Conservation (phyloP, 2,113 vertebrate species). For the Cyanoramphus novaezelandiae region DNA sequence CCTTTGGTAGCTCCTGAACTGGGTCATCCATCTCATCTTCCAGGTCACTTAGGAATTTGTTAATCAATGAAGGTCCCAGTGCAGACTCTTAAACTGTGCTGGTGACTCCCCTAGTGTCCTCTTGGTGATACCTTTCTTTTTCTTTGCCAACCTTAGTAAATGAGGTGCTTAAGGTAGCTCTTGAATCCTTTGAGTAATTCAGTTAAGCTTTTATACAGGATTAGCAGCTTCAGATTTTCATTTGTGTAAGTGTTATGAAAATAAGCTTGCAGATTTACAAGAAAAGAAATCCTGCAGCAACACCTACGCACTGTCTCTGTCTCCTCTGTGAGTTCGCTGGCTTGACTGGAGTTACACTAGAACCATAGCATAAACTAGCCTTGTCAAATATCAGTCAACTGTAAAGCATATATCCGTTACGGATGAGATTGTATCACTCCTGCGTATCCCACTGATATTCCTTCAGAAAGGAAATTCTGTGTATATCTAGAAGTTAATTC, state of each 20-base stretch:
- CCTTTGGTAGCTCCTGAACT: background rate
- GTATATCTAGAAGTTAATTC: background rate
- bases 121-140: background rate
- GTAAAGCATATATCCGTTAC: background rate
- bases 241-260: conserved; percentile 36
- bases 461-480: background rate
- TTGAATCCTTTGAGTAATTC: conserved; percentile 26
- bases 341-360: background rate
- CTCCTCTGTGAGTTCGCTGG: background rate
- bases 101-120: background rate
- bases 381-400: rapidly evolving
- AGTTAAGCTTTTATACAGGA: conserved; percentile 41
- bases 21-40: background rate
- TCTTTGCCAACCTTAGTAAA: background rate
- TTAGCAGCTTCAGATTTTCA: conserved; percentile 42
- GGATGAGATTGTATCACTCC: background rate
- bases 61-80: background rate
- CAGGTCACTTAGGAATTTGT: background rate
- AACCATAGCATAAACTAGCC: background rate
- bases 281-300: background rate
- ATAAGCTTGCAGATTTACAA: conserved; percentile 6
- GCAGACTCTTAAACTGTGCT: background rate
- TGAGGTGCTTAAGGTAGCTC: background rate
- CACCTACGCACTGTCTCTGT: background rate
- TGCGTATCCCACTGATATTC: background rate